Evolutionary conservation across 2,797 vertebrate genomes (phyloP).

Genomic region (Florisuga fusca): DNA sequence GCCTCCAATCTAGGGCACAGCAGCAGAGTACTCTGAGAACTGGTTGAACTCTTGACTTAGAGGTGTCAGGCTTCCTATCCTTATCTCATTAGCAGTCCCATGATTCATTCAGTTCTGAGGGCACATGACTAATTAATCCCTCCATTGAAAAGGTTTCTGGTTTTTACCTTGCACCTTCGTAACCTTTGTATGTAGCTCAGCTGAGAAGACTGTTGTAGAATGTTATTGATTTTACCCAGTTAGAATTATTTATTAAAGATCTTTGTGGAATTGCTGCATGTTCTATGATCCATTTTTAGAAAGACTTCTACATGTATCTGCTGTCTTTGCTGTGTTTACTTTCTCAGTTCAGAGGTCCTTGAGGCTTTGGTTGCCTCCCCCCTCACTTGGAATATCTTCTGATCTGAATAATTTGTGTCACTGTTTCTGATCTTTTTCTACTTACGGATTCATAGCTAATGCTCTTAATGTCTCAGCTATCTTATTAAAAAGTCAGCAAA

Average conservation of each 20-base stretch:
- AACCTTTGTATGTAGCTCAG: fast-evolving
- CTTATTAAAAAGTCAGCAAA: background rate
- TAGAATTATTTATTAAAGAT: background rate
- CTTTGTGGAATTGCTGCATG: background rate
- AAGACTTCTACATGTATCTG: background rate
- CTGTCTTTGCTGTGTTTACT: background rate
- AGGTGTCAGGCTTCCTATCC: slow-evolving; percentile 43
- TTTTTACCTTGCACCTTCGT: background rate
- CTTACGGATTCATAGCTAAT: background rate
- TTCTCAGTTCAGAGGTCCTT: background rate
- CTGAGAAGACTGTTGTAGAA: background rate
- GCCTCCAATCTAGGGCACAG: slow-evolving; percentile 49
- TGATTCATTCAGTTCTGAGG: slow-evolving; percentile 49
- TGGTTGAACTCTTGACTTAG: slow-evolving; percentile 44
- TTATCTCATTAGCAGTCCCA: slow-evolving; percentile 57
- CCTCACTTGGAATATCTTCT: background rate
- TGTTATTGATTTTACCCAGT: background rate
- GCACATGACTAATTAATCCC: slow-evolving; percentile 47
- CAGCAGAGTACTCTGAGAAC: slow-evolving; percentile 11
- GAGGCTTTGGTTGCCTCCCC: background rate
- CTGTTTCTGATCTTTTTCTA: background rate
- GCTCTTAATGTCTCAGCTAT: background rate
- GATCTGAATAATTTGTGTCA: background rate
- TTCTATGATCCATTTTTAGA: background rate
- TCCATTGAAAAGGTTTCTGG: background rate